A percentile compares a stretch with the other conserved stretches of the same genome.
Evolutionary conservation across 2,888 invertebrate species (phyloP).

Genomic region (Drosophila setosimentum): DNA sequence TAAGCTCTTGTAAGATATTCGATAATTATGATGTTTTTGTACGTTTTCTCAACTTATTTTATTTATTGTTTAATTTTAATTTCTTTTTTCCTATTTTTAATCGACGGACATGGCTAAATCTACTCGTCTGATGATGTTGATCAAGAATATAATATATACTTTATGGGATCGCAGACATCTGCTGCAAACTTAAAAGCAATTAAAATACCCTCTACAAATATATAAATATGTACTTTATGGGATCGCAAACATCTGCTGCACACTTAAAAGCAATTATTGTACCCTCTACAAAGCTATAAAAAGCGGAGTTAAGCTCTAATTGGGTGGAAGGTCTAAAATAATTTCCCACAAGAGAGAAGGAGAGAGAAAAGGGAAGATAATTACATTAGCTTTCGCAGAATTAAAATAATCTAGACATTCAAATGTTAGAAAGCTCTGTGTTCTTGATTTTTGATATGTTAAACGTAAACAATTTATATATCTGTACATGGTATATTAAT

Average conservation of each 20-base stretch:
- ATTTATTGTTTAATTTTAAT: not conserved
- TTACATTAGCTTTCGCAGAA: not conserved
- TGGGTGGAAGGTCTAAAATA: not conserved
- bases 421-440: not conserved
- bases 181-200: not conserved
- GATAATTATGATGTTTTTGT: not conserved
- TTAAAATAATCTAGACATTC: not conserved
- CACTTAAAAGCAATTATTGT: not conserved
- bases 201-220: not conserved
- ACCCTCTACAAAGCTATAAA: not conserved
- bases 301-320: not conserved
- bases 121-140: not conserved
- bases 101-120: not conserved
- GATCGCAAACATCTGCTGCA: not conserved
- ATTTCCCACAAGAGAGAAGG: not conserved
- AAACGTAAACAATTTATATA: not conserved
- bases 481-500: not conserved
- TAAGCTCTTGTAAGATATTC: fast-evolving
- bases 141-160: not conserved
- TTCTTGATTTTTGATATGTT: not conserved
- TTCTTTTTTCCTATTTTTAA: not conserved
- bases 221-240: not conserved
- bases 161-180: not conserved
- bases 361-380: not conserved
- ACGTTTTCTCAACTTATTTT: not conserved